Conservation (phyloP, 2,888 invertebrate species). For the Endotricha flammealis region DNA sequence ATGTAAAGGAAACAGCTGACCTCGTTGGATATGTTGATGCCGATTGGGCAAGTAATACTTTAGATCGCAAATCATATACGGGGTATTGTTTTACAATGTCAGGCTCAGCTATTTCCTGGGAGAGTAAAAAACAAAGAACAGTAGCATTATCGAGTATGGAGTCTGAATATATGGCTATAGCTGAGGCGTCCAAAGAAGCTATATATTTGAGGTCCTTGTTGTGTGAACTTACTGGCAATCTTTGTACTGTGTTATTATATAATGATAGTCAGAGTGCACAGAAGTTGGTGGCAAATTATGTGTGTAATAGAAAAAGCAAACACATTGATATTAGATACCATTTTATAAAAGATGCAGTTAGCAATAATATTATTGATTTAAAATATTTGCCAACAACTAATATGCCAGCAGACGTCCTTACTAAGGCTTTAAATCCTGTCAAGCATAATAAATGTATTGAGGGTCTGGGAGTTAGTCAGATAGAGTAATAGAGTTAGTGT, state of each 20-base stretch:
- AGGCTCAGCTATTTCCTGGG: background rate
- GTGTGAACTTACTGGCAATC: constrained; percentile 12
- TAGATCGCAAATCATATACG: constrained; percentile 1
- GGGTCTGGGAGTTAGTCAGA: too few species aligned
- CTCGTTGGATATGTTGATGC: background rate
- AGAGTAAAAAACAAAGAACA: too few species aligned
- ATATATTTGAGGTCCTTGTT: constrained; percentile 18
- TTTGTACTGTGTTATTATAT: constrained; percentile 9
- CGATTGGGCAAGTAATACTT: background rate
- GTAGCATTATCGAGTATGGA: too few species aligned
- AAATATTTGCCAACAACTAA: constrained; percentile 7
- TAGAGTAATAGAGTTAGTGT: too few species aligned
- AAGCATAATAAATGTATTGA: too few species aligned
- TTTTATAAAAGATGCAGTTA: constrained; percentile 13
- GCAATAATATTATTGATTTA: constrained; percentile 9
- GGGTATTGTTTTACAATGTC: constrained; percentile 3
- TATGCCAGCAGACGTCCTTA: constrained; percentile 10
- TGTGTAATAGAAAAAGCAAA: constrained; percentile 17
- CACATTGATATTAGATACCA: constrained; percentile 20
- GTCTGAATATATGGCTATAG: constrained; percentile 6
- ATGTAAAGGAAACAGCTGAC: background rate
- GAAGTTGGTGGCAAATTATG: constrained; percentile 15
- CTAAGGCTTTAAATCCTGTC: too few species aligned
- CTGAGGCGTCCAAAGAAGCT: constrained; percentile 19
- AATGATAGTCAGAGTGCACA: too few species aligned